Evolutionary conservation across 2,797 vertebrate species (phyloP).

Genomic region (Eulemur rubriventer): DNA sequence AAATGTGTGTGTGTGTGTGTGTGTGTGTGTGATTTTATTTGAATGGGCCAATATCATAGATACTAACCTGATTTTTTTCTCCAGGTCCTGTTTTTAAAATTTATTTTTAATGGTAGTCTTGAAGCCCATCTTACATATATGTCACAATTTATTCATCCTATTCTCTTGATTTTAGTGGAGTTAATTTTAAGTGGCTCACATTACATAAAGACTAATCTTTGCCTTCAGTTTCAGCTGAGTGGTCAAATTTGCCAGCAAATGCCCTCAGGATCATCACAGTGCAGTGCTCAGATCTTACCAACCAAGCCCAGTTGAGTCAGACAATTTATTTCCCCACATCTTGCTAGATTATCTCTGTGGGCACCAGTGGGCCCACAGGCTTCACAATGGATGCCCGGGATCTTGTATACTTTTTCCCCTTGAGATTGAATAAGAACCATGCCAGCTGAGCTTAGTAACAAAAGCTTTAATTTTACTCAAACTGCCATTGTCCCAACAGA

Average conservation of each 20-base stretch:
- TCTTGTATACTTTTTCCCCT: neutral
- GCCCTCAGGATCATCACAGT: neutral
- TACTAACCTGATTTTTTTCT: neutral
- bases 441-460: neutral
- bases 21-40: neutral
- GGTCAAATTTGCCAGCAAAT: neutral
- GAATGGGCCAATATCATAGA: neutral
- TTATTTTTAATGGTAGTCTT: neutral
- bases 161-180: neutral
- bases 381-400: neutral
- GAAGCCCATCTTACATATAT: neutral
- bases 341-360: neutral
- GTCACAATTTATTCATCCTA: neutral
- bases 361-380: too few relatives aligned
- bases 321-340: neutral
- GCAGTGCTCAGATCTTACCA: neutral
- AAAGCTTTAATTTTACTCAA: neutral
- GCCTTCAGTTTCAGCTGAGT: neutral
- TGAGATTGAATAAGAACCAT: neutral
- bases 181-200: neutral
- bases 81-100: neutral
- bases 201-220: neutral
- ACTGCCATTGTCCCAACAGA: neutral
- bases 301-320: neutral
- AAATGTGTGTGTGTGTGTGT: neutral